Base-by-base conservation (phyloP, 1,140 invertebrate species). In the Euwallacea fornicatus region DNA sequence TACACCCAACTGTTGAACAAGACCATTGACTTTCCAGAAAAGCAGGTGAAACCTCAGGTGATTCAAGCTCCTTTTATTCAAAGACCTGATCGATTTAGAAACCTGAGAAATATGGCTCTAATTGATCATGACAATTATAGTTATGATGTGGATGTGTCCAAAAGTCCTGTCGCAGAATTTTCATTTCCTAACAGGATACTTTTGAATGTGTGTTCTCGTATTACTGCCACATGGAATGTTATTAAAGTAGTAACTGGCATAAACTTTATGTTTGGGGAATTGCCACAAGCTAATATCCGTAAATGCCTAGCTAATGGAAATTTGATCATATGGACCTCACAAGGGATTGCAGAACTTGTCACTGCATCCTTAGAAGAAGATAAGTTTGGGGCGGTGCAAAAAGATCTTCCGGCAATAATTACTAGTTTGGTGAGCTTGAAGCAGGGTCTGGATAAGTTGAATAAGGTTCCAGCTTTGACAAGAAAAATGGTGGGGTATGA, bases 351-450 rank as follows among this genome's bases (percentile, higher is more conserved):
- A 0, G 84, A 86, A 42, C 80, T 94, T 13, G 85, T 86, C 42
- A 86, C 87, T 2, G 82, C 86, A 44, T 93, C 92, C 0, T 78
- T 93, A 4, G 85, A 74, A 7, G 92, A 94, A 82, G 93, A 94
- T 81, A 85, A 84, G 66, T 93, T 88, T 83, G 93, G 93, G 53
- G 87, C 94, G 56, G 90, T 91, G 6, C 92, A 93, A 77, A 90
- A 90, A 79, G 90, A 93, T 81, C 80, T 94, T 41, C 81, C 89
- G 8, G 76, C 80, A 15, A 87, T 94, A n/a, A 87, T 94, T 46
- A 84, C 84, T 54, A 76, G 85, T 7, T 75, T 94, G 1, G 77
- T 93, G 6, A 83, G 83, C 54, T 82, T 93, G 0, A 92, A 92
- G 74, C 83, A 86, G 46, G 85, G 86, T 73, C 75, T 93, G 43